These are phyloP conservation scores for Odontocerum albicorne DNA, from an alignment of 2,888 invertebrate genomes.

Conservation along the genomic window DNA sequence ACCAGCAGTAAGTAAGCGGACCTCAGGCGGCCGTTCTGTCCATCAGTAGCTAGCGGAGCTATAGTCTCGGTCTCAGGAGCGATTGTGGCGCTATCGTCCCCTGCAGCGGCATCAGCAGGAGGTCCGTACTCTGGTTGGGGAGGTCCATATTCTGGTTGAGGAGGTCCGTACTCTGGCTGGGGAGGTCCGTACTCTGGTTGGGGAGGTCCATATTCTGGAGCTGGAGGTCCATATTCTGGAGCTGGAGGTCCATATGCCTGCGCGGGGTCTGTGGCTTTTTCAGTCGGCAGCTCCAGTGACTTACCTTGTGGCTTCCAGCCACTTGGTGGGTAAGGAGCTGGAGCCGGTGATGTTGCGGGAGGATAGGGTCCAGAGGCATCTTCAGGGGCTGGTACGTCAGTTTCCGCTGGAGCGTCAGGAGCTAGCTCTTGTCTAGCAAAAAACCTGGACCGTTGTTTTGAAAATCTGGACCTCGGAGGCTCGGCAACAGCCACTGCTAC, in stretches of 20 bases:
- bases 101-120: constrained; percentile 9
- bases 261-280: constrained; percentile 40
- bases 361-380: constrained; percentile 38
- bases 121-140: constrained; percentile 35
- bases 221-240: constrained; percentile 37
- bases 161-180: constrained; percentile 37
- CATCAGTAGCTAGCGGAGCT: constrained; percentile 4
- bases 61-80: constrained; percentile 19
- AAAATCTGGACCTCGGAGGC: constrained; percentile 18
- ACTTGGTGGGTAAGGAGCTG: constrained; percentile 43
- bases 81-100: background rate
- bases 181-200: constrained; percentile 37
- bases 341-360: constrained; percentile 8
- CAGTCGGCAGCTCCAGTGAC: constrained; percentile 48
- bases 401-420: constrained; percentile 4
- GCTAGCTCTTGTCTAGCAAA: constrained; percentile 28
- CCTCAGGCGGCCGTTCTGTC: constrained; percentile 11
- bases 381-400: constrained; percentile 11
- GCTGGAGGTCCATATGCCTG: constrained; percentile 26
- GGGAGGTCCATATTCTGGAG: constrained; percentile 28
- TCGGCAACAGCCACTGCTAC: constrained; percentile 12
- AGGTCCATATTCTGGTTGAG: constrained; percentile 38
- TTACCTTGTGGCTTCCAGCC: constrained; percentile 52
- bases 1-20: constrained; percentile 17
- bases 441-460: constrained; percentile 23